Conservation (phyloP, 23 tunicate genomes). For the Styela plicata region DNA sequence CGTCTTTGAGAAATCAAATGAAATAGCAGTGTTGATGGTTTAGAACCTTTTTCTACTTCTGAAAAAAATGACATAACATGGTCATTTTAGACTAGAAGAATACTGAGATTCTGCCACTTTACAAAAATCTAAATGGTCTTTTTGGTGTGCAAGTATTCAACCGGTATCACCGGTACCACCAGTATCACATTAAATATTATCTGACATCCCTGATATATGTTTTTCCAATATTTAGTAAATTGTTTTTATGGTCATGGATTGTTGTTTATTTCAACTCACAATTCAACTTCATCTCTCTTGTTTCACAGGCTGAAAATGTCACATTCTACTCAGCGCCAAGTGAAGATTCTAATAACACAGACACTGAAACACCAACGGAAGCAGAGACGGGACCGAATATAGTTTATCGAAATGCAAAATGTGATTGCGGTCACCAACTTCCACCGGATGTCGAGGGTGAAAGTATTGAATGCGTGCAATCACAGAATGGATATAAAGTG, state of each 20-base stretch:
- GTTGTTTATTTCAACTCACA: background rate
- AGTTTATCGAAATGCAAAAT: slow-evolving; percentile 50
- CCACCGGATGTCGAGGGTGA: slow-evolving; percentile 4
- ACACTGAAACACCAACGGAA: background rate
- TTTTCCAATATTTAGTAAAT: background rate
- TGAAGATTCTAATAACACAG: background rate
- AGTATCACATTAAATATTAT: background rate
- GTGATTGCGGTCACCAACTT: slow-evolving; percentile 50
- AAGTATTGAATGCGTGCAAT: slow-evolving; percentile 29
- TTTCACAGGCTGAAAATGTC: background rate
- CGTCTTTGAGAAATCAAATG: no score
- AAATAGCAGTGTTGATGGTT: no score
- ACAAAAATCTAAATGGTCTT: no score
- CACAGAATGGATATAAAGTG: slow-evolving; percentile 10
- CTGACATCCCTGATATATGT: no score
- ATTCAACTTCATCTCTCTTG: background rate
- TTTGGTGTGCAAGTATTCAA: no score
- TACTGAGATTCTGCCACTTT: no score
- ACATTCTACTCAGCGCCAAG: background rate
- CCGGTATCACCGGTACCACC: no score
- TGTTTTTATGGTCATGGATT: background rate
- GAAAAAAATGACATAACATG: no score
- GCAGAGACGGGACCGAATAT: background rate
- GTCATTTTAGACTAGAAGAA: no score
- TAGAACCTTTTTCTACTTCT: no score